Percentiles rank a stretch among this genome's conserved stretches.
phyloP scores from a whole-genome alignment of 2,113 vertebrate species.

The Phalacrocorax brasilianus region DNA sequence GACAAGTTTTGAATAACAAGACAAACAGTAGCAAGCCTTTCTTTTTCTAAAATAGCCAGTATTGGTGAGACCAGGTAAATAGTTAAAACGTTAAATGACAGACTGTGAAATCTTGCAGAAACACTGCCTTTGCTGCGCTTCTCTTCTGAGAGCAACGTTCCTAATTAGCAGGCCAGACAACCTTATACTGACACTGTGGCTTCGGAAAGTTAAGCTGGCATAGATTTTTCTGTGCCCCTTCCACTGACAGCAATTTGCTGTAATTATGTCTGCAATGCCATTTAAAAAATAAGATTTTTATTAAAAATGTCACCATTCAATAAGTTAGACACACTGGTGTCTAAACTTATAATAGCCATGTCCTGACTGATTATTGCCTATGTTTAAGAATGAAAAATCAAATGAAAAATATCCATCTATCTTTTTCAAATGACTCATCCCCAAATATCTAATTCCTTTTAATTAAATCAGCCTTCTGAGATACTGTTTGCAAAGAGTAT shows the following conservation, averaged over 20 bases:
- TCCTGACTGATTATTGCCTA: background rate
- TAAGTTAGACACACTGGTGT: background rate
- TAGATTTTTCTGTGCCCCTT: background rate
- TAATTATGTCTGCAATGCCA: background rate
- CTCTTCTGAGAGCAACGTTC: background rate
- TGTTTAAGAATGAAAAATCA: background rate
- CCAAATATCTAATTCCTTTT: background rate
- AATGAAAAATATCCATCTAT: background rate
- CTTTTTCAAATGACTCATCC: background rate
- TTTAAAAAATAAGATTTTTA: background rate
- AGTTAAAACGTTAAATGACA: background rate
- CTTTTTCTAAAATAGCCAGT: background rate
- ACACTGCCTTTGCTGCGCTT: background rate
- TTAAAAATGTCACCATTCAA: background rate
- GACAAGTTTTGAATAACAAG: background rate
- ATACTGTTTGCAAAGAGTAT: background rate
- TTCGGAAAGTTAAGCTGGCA: background rate
- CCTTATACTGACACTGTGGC: background rate
- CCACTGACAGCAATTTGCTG: background rate
- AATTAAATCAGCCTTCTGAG: background rate
- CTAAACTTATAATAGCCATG: background rate
- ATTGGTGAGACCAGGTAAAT: background rate
- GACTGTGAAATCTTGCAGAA: background rate
- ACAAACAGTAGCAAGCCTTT: background rate
- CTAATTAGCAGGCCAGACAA: slow-evolving; percentile 3